These are phyloP conservation scores for Nycticryphes semicollaris DNA, from an alignment of 2,113 vertebrate genomes.

Conservation along the genomic window DNA sequence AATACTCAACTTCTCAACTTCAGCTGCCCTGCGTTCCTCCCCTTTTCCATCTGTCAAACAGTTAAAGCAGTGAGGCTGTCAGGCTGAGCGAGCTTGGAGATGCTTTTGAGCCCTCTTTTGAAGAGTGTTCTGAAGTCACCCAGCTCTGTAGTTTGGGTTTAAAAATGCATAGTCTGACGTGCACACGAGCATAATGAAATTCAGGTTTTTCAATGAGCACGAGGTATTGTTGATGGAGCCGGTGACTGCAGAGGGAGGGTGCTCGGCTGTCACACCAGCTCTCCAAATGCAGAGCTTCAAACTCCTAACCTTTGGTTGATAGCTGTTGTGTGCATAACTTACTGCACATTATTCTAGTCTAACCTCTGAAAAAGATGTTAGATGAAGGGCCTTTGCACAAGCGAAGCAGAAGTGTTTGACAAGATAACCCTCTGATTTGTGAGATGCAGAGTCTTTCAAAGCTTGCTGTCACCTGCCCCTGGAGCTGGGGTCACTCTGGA, in stretches of 20 bases:
- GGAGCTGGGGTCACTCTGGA: rapidly evolving
- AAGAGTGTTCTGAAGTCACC: not conserved
- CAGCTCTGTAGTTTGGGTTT: not conserved
- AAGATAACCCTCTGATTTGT: not conserved
- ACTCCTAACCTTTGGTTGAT: not conserved
- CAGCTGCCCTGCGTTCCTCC: not conserved
- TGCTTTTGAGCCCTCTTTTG: constrained; percentile 17
- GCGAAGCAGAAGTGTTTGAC: not conserved
- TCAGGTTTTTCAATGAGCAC: not conserved
- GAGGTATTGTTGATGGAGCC: not conserved
- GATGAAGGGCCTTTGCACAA: not conserved
- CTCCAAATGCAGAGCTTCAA: not conserved
- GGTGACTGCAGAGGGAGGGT: not conserved
- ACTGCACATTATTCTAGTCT: not conserved
- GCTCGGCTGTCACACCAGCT: not conserved
- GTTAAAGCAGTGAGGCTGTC: not conserved
- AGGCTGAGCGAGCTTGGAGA: not conserved
- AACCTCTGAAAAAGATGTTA: not conserved
- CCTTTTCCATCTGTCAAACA: not conserved
- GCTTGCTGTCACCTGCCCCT: not conserved
- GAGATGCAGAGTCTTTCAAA: not conserved
- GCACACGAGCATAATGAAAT: not conserved
- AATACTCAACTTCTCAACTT: not conserved
- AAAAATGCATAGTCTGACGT: not conserved
- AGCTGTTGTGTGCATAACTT: not conserved